phyloP scores from a whole-genome alignment of 2,113 vertebrate genomes.

The Pycnonotus jocosus region DNA sequence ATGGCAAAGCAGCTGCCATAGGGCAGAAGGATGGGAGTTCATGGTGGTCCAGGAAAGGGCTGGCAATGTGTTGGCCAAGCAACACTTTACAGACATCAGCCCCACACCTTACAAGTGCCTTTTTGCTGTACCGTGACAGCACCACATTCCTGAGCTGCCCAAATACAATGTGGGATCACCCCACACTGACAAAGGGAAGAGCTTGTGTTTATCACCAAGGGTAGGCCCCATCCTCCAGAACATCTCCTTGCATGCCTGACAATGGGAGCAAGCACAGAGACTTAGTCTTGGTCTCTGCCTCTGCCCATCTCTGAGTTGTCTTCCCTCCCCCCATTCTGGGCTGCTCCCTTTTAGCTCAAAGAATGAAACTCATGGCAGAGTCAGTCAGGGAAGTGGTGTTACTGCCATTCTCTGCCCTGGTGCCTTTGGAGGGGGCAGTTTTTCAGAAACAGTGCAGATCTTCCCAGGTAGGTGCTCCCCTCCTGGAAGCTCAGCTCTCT shows the following conservation, averaged over 20 bases:
- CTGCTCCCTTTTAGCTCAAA: neutral
- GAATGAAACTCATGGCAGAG: neutral
- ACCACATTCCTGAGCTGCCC: neutral
- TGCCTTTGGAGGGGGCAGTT: neutral
- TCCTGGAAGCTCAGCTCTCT: neutral
- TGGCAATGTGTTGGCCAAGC: rapidly evolving
- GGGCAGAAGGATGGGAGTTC: neutral
- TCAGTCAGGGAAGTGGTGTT: neutral
- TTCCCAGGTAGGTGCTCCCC: neutral
- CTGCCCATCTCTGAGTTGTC: neutral
- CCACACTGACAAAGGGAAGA: neutral
- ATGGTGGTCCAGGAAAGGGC: neutral
- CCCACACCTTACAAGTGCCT: neutral
- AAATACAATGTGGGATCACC: neutral
- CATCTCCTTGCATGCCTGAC: neutral
- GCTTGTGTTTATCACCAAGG: neutral
- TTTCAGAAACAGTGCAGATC: neutral
- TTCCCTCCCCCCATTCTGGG: neutral
- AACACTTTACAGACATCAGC: rapidly evolving
- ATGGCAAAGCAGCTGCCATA: neutral
- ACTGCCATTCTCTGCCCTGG: neutral
- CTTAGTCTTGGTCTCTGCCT: neutral
- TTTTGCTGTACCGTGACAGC: neutral
- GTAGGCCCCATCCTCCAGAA: neutral
- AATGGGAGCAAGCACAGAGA: neutral